A percentile compares a stretch with the other conserved stretches of the same genome.
Conservation (phyloP, 2,797 vertebrate species). For the Allobates femoralis region DNA sequence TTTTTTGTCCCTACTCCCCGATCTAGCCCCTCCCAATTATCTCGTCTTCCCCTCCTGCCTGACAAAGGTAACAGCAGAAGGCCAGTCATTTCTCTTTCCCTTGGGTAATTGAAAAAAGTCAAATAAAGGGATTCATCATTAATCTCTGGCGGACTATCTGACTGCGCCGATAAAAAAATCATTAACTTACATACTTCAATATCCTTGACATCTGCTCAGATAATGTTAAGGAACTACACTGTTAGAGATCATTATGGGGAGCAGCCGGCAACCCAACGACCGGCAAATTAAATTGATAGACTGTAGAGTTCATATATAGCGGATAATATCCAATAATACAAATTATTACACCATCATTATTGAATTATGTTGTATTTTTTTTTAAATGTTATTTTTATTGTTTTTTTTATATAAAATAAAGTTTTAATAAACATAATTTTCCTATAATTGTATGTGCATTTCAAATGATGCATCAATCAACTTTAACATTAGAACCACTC, state of each 20-base stretch:
- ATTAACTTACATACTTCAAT: constrained; percentile 62
- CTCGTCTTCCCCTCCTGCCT: constrained; percentile 46
- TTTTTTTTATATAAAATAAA: no score
- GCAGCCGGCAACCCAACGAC: background rate
- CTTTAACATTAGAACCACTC: no score
- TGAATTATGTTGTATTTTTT: no score
- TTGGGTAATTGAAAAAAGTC: constrained; percentile 57
- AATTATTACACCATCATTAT: background rate
- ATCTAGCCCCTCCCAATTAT: constrained; percentile 56
- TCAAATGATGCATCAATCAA: no score
- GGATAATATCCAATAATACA: background rate
- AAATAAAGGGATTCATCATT: constrained; percentile 60
- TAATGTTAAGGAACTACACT: constrained; percentile 44
- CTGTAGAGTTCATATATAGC: background rate
- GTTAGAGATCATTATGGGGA: constrained; percentile 19
- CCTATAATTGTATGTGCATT: no score
- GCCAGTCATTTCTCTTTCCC: constrained; percentile 52
- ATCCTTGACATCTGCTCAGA: constrained; percentile 61
- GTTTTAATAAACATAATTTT: no score
- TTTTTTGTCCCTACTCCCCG: constrained; percentile 49
- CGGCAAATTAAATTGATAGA: constrained; percentile 23
- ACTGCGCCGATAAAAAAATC: constrained; percentile 58
- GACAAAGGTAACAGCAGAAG: constrained; percentile 62
- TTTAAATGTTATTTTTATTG: no score
- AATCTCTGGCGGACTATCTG: constrained; percentile 58